Conservation (phyloP, 92 coral and sea anemone species). For the Scolanthus callimorphus region DNA sequence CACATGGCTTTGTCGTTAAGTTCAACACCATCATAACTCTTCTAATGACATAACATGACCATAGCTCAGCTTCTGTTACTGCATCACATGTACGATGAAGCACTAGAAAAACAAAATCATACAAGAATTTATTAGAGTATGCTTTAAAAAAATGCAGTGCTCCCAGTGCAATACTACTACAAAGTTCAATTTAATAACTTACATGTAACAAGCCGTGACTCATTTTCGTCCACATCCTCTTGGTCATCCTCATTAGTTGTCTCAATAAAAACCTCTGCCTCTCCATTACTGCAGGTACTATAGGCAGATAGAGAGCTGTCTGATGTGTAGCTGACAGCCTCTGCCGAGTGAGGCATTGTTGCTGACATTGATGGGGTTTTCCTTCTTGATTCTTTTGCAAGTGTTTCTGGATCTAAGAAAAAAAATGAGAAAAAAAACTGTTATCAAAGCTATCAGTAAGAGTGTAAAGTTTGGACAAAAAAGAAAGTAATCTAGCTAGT, state of each 20-base stretch:
- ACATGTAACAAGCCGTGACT: conserved; percentile 62
- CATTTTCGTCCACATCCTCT: conserved; percentile 40
- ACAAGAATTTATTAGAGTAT: neutral
- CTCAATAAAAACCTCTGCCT: conserved; percentile 41
- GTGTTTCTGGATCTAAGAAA: conserved; percentile 22
- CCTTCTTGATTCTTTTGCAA: conserved; percentile 7
- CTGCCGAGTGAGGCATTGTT: neutral
- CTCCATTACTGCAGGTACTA: conserved; percentile 61
- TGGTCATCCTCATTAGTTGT: conserved; percentile 27
- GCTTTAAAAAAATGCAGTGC: neutral
- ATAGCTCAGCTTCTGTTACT: conserved; percentile 77
- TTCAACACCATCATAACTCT: conserved; percentile 59
- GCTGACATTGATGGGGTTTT: conserved; percentile 30
- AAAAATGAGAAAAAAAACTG: too few relatives aligned
- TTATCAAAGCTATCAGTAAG: too few relatives aligned
- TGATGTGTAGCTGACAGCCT: neutral
- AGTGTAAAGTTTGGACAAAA: too few relatives aligned
- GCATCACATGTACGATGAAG: conserved; percentile 66
- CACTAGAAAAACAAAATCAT: conserved; percentile 34
- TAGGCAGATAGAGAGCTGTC: conserved; percentile 57
- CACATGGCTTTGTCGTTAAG: conserved; percentile 79
- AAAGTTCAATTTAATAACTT: conserved; percentile 19
- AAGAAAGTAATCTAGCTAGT: too few relatives aligned
- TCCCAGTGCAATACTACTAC: neutral
- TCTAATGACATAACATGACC: conserved; percentile 84